A percentile compares a stretch with the other conserved stretches of the same genome.
phyloP scores from a whole-genome alignment of 2,888 invertebrate species.

The Clistopyga incitator region DNA sequence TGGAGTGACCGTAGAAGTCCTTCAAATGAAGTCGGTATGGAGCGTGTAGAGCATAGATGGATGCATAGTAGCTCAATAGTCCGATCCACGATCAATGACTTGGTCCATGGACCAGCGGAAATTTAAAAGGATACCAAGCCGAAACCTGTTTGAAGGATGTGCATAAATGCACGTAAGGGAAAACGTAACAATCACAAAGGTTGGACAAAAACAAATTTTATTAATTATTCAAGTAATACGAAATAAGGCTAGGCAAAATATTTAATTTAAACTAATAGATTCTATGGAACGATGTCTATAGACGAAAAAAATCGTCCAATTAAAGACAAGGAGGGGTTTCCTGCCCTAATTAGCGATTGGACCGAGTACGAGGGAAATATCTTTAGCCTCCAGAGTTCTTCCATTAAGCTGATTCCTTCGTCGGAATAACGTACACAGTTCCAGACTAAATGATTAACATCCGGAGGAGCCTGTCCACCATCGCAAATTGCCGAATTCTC shows the following conservation, averaged over 20 bases:
- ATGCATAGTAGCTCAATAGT: too few species aligned
- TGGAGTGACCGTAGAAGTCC: too few species aligned
- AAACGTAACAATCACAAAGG: background rate
- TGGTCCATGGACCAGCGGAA: background rate
- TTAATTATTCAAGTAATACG: background rate
- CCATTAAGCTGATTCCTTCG: background rate
- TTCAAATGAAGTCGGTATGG: too few species aligned
- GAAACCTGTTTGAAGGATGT: background rate
- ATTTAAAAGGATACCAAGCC: background rate
- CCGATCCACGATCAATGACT: background rate
- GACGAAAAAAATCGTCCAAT: too few species aligned
- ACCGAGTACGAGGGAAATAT: background rate
- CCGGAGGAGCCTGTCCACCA: background rate
- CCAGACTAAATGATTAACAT: slow-evolving; percentile 3
- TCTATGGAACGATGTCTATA: too few species aligned
- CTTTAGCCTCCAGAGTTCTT: background rate
- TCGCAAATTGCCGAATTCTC: background rate
- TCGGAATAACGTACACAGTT: background rate
- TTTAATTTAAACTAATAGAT: too few species aligned
- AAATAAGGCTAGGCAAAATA: background rate
- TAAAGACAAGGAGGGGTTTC: too few species aligned
- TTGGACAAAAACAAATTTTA: background rate
- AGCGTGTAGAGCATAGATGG: too few species aligned
- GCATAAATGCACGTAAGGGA: background rate
- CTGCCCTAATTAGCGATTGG: background rate